Base-by-base conservation (phyloP, 2,888 invertebrate species). In the Leucania comma region DNA sequence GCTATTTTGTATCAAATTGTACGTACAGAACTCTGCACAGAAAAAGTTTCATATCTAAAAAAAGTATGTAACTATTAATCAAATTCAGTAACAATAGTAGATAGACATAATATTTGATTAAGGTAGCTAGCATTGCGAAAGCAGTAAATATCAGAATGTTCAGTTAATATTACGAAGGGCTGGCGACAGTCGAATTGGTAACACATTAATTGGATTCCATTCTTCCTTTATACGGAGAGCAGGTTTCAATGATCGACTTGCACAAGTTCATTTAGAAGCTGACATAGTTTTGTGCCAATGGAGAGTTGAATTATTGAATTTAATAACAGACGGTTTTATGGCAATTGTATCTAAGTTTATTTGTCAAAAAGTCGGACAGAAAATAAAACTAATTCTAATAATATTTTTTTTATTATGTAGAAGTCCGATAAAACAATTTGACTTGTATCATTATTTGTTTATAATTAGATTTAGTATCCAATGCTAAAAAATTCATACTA, bases 151-250 rank as follows among this genome's bases (percentile, higher is more conserved):
- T 35, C 8, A 14, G 35, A 58, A 58, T 62, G 26, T 35, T 74
- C 61, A 75, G 58, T 42, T 75, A 62, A 68, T 53, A 60, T 63
- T 22, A 26, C 42, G 42, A 75, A 60, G 63, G 59, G 59, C 48
- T 59, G 54, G n/a, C 38, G 58, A 59, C 63, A 69, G 35, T 42
- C 46, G 22, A 24, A 56, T 35, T 51, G 32, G 38, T 56, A n/a
- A 46, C 46, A 59, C 8, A 22, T 69, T 75, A 75, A 75, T 75
- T 75, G 63, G 63, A 64, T 75, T 75, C 63, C 50, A 69, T 69
- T 75, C 54, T 63, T 42, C 42, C 54, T 63, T 60, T 68, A 24
- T 60, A 2, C 12, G 5, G 32, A 22, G 59, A 26, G 38, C 62
- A 26, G 32, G n/a, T 56, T 73, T 63, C 48, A 17, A 61, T 53